Conservation (phyloP, 2,888 invertebrate genomes). For the Ophioninae sp. region DNA sequence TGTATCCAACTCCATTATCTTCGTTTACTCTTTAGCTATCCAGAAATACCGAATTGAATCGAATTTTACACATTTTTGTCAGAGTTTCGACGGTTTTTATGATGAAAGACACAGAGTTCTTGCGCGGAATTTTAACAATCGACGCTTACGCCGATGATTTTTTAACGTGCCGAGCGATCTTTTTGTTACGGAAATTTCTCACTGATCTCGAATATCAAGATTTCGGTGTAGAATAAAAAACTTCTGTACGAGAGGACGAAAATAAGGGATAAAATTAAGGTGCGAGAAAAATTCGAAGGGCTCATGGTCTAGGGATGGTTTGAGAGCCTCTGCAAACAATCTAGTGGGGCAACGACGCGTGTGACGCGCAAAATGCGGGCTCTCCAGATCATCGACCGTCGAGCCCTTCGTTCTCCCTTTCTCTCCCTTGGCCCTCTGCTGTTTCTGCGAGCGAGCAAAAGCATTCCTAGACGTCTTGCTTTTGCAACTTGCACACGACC, state of each 20-base stretch:
- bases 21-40: not conserved
- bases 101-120: not conserved
- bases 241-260: not conserved
- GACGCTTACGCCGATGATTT: not conserved
- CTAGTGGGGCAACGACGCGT: constrained; percentile 81
- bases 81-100: not conserved
- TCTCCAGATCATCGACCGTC: constrained; percentile 78
- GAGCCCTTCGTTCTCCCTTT: constrained; percentile 52
- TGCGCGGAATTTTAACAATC: not conserved
- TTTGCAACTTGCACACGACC: constrained; percentile 53
- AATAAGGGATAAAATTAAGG: not conserved
- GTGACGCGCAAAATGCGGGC: constrained; percentile 81
- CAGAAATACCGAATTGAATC: not conserved
- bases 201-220: not conserved
- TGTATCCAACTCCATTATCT: not conserved
- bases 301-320: constrained; percentile 62
- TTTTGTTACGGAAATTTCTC: not conserved
- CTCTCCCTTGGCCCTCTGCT: constrained; percentile 18
- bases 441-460: constrained; percentile 63
- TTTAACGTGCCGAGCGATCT: not conserved
- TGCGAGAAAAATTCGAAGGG: not conserved
- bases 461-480: constrained; percentile 59
- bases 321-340: constrained; percentile 81
- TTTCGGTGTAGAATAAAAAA: not conserved
- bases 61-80: not conserved